A percentile compares a stretch with the other conserved stretches of the same genome.
Evolutionary conservation across 1,140 invertebrate species (phyloP).

Genomic region (Drosophila athabasca): DNA sequence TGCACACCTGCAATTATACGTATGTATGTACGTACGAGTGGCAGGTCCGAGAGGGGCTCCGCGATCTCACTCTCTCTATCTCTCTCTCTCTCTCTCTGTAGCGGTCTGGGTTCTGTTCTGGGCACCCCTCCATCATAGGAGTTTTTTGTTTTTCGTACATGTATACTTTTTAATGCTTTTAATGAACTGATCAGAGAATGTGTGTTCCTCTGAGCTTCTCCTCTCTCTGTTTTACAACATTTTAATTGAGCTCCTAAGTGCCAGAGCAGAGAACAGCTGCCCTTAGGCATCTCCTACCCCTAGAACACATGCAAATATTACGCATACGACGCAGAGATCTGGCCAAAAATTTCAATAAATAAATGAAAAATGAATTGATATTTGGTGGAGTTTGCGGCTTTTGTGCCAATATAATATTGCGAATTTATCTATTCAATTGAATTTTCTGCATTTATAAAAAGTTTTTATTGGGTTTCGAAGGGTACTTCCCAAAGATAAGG

Average conservation of each 20-base stretch:
- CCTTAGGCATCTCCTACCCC: slow-evolving; percentile 21
- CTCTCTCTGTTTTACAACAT: slow-evolving; percentile 36
- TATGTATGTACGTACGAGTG: slow-evolving; percentile 22
- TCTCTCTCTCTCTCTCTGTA: slow-evolving; percentile 16
- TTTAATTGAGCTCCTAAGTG: slow-evolving; percentile 67
- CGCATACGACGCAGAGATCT: slow-evolving; percentile 49
- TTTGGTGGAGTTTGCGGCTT: slow-evolving; percentile 20
- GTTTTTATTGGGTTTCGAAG: not conserved
- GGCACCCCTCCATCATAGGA: slow-evolving; percentile 45
- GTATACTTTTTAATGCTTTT: slow-evolving; percentile 45
- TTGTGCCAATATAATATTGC: slow-evolving; percentile 57
- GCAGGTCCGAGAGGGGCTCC: slow-evolving; percentile 30
- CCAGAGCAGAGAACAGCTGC: slow-evolving; percentile 25
- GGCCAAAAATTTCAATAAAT: slow-evolving; percentile 4
- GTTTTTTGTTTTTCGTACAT: slow-evolving; percentile 3
- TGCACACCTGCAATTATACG: slow-evolving; percentile 76
- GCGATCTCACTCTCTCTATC: slow-evolving; percentile 9
- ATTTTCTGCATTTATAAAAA: slow-evolving; percentile 32
- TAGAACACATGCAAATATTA: slow-evolving; percentile 35
- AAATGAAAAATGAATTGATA: too few species aligned
- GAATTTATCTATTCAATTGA: slow-evolving; percentile 65
- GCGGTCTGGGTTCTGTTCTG: slow-evolving; percentile 13
- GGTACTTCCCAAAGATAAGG: too few species aligned
- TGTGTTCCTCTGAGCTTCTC: slow-evolving; percentile 33
- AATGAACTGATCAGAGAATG: slow-evolving; percentile 75